Base-by-base conservation (phyloP, 1,140 invertebrate species). In the Heliconius melpomene region DNA sequence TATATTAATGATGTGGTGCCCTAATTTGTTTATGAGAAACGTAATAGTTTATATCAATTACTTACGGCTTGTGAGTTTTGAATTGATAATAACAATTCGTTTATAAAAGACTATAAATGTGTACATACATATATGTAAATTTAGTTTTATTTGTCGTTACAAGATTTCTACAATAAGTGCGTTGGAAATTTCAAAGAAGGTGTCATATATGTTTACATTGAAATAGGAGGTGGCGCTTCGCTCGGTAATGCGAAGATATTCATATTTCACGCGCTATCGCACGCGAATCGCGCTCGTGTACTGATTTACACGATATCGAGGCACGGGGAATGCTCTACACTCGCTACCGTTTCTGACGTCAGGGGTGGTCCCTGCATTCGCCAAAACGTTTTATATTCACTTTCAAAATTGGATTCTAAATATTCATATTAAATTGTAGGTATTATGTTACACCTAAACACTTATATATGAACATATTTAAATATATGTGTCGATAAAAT, bases 281-380 rank as follows among this genome's bases (percentile, higher is more conserved):
- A 70, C 82, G 81, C 78, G 83, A 85, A 89, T 91, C 90, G 83
- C 85, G 82, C 77, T 84, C 86, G 84, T 84, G 85, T 88, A 72
- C 88, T 88, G 90, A 93, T 91, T 91, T 89, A 90, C 88, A 87
- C 79, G 90, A 91, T 92, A 91, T 87, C 83, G 84, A 83, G 76
- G 86, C 80, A 75, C 84, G 84, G 72, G 83, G 80, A 83, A 82
- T 85, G 85, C 79, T 66, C 80, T 84, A 87, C 87, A 86, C 79
- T 85, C 83, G 89, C 88, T 90, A 90, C 89, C 80, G 89, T 88
- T 86, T 78, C 78, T 82, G 83, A 77, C 84, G 57, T 78, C 79
- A 80, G 79, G 85, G 87, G 87, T 88, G 89, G 87, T 83, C 87
- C 78, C 74, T 60, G 29, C 46, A 60, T 71, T 73, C 46, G 46